Base-by-base conservation (phyloP, 2,113 vertebrate genomes). In the Odontophorus gujanensis region DNA sequence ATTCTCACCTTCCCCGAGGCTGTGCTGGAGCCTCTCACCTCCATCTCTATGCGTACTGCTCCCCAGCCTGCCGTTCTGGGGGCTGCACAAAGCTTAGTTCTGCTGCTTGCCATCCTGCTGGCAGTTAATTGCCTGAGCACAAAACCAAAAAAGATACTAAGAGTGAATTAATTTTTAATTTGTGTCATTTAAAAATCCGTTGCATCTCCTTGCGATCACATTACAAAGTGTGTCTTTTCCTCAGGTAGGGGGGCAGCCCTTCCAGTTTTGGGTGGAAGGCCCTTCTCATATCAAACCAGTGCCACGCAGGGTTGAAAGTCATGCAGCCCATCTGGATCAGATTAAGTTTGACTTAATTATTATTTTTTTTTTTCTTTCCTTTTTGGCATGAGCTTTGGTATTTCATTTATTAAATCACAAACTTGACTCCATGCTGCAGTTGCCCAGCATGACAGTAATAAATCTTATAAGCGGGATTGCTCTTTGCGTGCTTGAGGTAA, bases 161-260 rank as follows among this genome's bases (percentile, higher is more conserved):
- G 21, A 73, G 76, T 40, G 86, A 91, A 96, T 93, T 93, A 81
- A 73, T 92, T 95, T 93, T 95, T 91, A 88, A 96, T 94, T 91
- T 81, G 68, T 87, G 89, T 73, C 61, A 88, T 92, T 93, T 92
- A 81, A 92, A 89, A 90, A 85, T 92, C 72, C 6, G 2, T 79
- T 93, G 85, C 73, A 78, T 95, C 93, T 93, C 67, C 91, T 95
- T 96, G 82, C 47, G 55, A 40, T 80, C 67, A 73, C 53, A 67
- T 83, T 90, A 65, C 65, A 18, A 89, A 90, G 20, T 15, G 50
- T 94, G 75, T 77, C 32, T 30, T 93, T 91, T 95, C 85, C 79
- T 85, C 68, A 67, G 89, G 82, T 77, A 17, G 65, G 3, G 2
- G 92, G 51, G 32, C 63, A 85, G 63, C 62, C 51, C 78, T 71